Evolutionary conservation across 2,113 vertebrate genomes (phyloP), one percentile per base, ranked within the genome.

Genomic region (Phalacrocorax aristotelis): DNA sequence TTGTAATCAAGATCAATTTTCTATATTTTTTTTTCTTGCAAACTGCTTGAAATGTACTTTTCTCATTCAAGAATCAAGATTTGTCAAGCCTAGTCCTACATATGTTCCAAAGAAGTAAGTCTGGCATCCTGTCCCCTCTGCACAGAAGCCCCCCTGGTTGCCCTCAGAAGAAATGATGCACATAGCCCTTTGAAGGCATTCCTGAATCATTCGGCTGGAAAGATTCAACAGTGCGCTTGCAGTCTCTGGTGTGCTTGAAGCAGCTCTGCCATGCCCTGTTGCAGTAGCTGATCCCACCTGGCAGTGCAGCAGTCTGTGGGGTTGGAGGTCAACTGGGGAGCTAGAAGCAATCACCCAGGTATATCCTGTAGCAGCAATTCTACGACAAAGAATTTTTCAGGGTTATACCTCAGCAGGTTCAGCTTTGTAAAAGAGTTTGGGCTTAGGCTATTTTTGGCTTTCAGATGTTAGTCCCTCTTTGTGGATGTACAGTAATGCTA

Each of bases 241-340:
- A 46, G 36, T 7, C 54, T 55, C 36, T 42, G 32, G n/a, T 48
- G 16, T 20, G 30, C 62, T 64, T 5, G 3, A 51, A 34, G 40
- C 6, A 20, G 38, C 58, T 90, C 57, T 66, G 32, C 52, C 57
- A 18, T n/a, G 13, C 29, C 29, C 29, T 70, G n/a, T 6, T 8
- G 27, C 13, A 25, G 54, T 36, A 76, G 54, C 23, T 44, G 51
- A 75, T 60, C 60, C 66, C 77, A 42, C 21, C 61, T 22, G 64
- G 38, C 25, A 70, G 36, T 2, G 5, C 49, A 11, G 6, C 2
- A 2, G 19, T 44, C n/a, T 4, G 1, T 3, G 10, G 51, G 15
- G 10, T 4, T 65, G 79, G 58, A 85, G 46, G 29, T 51, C 42
- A 36, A 4, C 15, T 13, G 18, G 11, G 32, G 23, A 70, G 18